Percentiles rank a stretch among this genome's conserved stretches.
These are phyloP conservation scores for Nymphalis urticae DNA, from an alignment of 2,888 invertebrate species.

Conservation along the genomic window DNA sequence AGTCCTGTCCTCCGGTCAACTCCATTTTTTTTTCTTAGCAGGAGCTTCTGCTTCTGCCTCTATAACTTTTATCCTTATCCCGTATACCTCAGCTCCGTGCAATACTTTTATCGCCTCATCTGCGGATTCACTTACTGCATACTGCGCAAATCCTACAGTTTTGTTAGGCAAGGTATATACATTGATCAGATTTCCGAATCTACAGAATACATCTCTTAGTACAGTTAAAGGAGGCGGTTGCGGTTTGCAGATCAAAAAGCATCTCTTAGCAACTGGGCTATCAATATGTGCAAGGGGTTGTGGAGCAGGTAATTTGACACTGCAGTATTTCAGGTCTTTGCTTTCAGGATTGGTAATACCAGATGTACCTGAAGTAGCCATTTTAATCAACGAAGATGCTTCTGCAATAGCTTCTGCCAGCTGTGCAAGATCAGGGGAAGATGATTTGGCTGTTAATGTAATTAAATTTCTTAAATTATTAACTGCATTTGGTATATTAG, in stretches of 20 bases:
- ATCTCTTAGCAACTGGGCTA: constrained; percentile 84
- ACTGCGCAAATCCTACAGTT: constrained; percentile 96
- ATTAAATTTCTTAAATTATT: constrained; percentile 61
- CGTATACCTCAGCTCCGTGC: constrained; percentile 94
- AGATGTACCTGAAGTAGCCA: constrained; percentile 73
- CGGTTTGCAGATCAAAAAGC: constrained; percentile 85
- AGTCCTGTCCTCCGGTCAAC: constrained; percentile 40
- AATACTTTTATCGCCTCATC: constrained; percentile 85
- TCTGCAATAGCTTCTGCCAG: constrained; percentile 89
- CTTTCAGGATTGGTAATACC: constrained; percentile 51
- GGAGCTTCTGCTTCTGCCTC: constrained; percentile 85
- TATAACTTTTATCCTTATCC: constrained; percentile 92
- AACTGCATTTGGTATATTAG: constrained; percentile 55
- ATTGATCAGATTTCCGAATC: constrained; percentile 94
- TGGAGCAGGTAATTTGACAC: constrained; percentile 86
- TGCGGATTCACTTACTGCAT: constrained; percentile 88
- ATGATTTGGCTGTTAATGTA: constrained; percentile 47
- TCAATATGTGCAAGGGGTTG: constrained; percentile 87
- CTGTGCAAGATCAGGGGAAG: constrained; percentile 82
- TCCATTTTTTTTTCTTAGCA: constrained; percentile 53
- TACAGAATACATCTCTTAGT: constrained; percentile 92
- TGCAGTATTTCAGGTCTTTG: constrained; percentile 79
- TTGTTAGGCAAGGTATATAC: constrained; percentile 94
- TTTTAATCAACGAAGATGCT: constrained; percentile 87
- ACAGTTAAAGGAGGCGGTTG: constrained; percentile 88